Base-by-base conservation (phyloP, 2,888 invertebrate species). In the Cephus runcator region DNA sequence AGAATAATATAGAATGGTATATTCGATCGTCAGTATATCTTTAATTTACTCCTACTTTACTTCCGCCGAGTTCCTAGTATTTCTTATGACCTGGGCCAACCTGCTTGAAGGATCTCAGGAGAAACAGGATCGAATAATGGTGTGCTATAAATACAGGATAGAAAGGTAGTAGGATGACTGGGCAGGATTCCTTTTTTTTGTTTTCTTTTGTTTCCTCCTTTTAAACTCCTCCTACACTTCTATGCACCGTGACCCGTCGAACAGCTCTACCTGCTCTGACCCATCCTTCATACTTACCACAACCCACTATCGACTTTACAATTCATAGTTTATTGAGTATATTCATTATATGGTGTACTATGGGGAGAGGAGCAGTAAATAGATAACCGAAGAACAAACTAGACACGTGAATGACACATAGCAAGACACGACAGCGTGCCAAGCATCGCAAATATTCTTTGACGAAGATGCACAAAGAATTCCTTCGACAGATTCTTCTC, bases 71-170 rank as follows among this genome's bases (percentile, higher is more conserved):
- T 71, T 71, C 71, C 33, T 34, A 33, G 71, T 31, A 71, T 71
- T 31, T 34, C 33, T 34, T 71, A 31, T 31, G 71, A 71, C 71
- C 71, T 71, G 71, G 71, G 71, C 33, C 71, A 71, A 71, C 71
- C 33, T 33, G 71, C 12, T 34, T 15, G 71, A 23, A 12, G n/a
- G 33, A 71, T 34, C 33, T 71, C 33, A 23, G 9, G 15, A 12
- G 71, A 71, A 71, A 71, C 33, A 71, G 71, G 34, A 71, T 71
- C 33, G 31, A 71, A 71, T 71, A 71, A 71, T 71, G 15, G 31
- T 31, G 71, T 33, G 71, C 33, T 33, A 69, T 71, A 71, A 71
- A 71, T 31, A 33, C 33, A 31, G 34, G 12, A 15, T 71, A 33
- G 33, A 71, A n/a, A 71, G 71, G 34, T 71, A 23, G 34, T 71